Conservation (phyloP, 2,113 vertebrate species). For the Loxodonta africana region DNA sequence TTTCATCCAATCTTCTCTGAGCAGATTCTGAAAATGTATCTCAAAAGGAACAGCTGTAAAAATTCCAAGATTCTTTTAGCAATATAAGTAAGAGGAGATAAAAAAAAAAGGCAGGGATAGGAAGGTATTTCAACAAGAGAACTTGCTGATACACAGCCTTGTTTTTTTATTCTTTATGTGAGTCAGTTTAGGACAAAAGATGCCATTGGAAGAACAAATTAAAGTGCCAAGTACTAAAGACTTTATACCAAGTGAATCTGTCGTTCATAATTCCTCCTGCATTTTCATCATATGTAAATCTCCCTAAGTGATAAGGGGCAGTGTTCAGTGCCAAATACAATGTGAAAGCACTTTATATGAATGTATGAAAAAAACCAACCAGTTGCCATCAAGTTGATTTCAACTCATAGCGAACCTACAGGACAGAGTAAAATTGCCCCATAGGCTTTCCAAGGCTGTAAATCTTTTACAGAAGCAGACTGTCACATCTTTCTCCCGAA, state of each 20-base stretch:
- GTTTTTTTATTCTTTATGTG: not conserved
- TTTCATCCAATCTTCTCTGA: constrained; percentile 57
- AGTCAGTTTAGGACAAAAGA: not conserved
- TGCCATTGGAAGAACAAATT: not conserved
- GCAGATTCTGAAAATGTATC: constrained; percentile 45
- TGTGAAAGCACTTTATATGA: not conserved
- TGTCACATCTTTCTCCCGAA: too few relatives aligned
- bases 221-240: not conserved
- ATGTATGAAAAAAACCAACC: too few relatives aligned
- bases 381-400: too few relatives aligned
- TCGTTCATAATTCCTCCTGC: not conserved
- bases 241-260: not conserved
- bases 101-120: not conserved
- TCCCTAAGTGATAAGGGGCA: not conserved
- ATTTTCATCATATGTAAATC: not conserved
- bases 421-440: too few relatives aligned
- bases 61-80: not conserved
- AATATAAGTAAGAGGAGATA: constrained; percentile 12
- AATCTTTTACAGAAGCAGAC: too few relatives aligned
- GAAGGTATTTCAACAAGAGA: not conserved
- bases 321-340: not conserved
- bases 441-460: too few relatives aligned
- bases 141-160: not conserved
- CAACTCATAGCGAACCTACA: too few relatives aligned
- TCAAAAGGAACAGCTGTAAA: constrained; percentile 23